Conservation (phyloP, 2,797 vertebrate genomes). For the Tarsius wallacei region DNA sequence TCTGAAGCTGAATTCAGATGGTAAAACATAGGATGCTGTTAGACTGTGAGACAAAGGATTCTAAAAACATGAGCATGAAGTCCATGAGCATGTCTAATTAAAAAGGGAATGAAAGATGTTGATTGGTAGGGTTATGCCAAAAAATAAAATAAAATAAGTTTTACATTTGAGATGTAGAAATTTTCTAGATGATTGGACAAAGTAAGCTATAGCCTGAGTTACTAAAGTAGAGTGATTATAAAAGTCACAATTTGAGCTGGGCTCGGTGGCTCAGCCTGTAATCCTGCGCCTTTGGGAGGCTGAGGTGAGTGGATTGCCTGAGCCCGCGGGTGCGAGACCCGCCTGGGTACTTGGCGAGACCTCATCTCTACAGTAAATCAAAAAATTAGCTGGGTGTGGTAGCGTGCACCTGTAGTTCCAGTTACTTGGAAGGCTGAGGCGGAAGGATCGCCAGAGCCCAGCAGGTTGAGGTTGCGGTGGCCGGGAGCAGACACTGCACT, state of each 20-base stretch:
- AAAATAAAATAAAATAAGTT: neutral
- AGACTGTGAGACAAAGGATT: neutral
- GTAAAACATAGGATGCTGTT: neutral
- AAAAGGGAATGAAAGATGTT: neutral
- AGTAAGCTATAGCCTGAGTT: neutral
- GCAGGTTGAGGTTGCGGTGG: no score
- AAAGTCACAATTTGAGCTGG: slow-evolving; percentile 21
- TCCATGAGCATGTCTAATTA: neutral
- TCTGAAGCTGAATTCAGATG: neutral
- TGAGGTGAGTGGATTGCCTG: no score
- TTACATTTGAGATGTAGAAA: neutral
- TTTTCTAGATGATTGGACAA: neutral
- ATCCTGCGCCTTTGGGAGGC: no score
- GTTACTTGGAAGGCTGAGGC: no score
- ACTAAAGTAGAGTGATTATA: neutral
- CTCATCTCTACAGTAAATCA: no score
- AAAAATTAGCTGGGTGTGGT: no score
- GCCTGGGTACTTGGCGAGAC: no score
- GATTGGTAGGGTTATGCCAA: neutral
- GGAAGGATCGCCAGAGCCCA: no score
- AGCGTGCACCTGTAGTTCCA: no score
- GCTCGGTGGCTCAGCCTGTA: no score
- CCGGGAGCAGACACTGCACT: no score
- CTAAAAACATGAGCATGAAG: neutral
- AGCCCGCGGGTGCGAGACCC: no score